A percentile compares a stretch with the other conserved stretches of the same genome.
Conservation (phyloP, 2,113 vertebrate genomes). For the Amblyopsis rosae region DNA sequence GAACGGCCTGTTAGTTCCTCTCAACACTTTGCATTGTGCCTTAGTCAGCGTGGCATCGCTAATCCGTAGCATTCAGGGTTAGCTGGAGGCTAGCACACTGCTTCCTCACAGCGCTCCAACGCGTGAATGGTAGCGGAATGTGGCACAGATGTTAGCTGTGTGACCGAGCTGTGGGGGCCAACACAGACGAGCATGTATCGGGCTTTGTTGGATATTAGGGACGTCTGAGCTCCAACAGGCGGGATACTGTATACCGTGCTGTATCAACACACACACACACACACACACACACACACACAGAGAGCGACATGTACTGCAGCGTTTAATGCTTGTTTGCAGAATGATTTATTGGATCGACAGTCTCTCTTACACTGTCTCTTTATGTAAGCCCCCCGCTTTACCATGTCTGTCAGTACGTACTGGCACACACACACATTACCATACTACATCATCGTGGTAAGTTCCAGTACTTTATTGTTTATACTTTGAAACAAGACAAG, state of each 20-base stretch:
- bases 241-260: not conserved
- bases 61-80: conserved; percentile 54
- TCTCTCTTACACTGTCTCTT: too few relatives aligned
- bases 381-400: too few relatives aligned
- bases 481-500: too few relatives aligned
- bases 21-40: conserved; percentile 48
- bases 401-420: too few relatives aligned
- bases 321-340: not conserved
- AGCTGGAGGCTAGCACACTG: conserved; percentile 39
- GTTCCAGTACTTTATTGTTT: too few relatives aligned
- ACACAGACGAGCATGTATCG: not conserved
- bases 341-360: too few relatives aligned
- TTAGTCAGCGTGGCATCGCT: conserved; percentile 52
- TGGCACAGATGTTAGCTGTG: conserved; percentile 50
- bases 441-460: too few relatives aligned
- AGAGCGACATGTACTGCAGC: not conserved
- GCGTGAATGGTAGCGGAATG: conserved; percentile 50
- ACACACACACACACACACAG: conserved; percentile 1
- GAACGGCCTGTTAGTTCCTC: conserved; percentile 45
- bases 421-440: too few relatives aligned
- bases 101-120: conserved; percentile 42
- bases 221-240: not conserved
- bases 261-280: not conserved
- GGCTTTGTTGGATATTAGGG: not conserved
- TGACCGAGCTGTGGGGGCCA: not conserved